Evolutionary conservation across 2,797 vertebrate species (phyloP).

Genomic region (Alcedo quadribrachys): DNA sequence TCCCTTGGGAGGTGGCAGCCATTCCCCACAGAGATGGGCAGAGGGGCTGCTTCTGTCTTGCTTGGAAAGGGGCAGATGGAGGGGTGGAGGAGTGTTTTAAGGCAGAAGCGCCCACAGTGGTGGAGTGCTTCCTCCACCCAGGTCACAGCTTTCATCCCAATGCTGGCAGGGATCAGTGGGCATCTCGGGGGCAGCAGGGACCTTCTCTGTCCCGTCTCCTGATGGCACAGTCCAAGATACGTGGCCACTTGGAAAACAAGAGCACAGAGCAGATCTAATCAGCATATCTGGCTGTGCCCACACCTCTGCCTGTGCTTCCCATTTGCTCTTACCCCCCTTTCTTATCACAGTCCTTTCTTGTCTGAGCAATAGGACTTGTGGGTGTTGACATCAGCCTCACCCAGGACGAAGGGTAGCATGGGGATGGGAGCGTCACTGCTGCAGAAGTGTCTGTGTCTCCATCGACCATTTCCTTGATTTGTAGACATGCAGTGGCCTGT

Average conservation of each 20-base stretch:
- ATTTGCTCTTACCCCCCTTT: neutral
- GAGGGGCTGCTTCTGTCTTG: neutral
- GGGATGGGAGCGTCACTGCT: neutral
- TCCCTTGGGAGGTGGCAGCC: neutral
- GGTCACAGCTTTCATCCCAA: neutral
- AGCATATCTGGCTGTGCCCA: neutral
- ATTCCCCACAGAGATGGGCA: neutral
- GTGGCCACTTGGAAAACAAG: neutral
- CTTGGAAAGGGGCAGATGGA: neutral
- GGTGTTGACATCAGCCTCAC: neutral
- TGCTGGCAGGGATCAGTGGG: rapidly evolving
- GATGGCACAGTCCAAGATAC: neutral
- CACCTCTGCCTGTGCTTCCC: neutral
- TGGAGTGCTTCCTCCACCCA: neutral
- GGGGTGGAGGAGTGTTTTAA: neutral
- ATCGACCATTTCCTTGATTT: rapidly evolving
- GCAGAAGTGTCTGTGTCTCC: neutral
- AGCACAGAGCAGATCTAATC: neutral
- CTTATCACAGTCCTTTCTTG: neutral
- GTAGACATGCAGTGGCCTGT: rapidly evolving
- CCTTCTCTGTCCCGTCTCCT: neutral
- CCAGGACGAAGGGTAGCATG: neutral
- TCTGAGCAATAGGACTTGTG: neutral
- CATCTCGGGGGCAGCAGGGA: neutral
- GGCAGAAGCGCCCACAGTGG: neutral